phyloP scores from a whole-genome alignment of 2,888 invertebrate species.

The Gortyna flavago region DNA sequence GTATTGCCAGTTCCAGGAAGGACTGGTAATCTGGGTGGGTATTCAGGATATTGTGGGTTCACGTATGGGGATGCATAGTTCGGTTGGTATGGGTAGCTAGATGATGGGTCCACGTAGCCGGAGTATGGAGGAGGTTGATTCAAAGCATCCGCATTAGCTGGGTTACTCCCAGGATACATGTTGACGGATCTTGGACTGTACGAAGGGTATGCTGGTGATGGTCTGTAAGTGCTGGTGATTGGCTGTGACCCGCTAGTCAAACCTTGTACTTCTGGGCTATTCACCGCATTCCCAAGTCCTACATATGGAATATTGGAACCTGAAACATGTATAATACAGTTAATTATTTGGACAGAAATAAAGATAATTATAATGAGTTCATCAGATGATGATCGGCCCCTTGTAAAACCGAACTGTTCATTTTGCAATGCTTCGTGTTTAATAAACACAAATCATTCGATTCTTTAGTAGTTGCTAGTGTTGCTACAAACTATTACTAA shows the following conservation, averaged over 20 bases:
- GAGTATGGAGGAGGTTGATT: slow-evolving; percentile 22
- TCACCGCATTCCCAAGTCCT: slow-evolving; percentile 4
- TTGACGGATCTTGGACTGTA: slow-evolving; percentile 40
- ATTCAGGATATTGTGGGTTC: slow-evolving; percentile 42
- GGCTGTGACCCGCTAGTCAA: slow-evolving; percentile 10
- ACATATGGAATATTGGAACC: slow-evolving; percentile 21
- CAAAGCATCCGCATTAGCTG: slow-evolving; percentile 23
- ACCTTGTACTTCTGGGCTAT: slow-evolving; percentile 1
- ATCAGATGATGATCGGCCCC: no score
- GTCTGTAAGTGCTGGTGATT: slow-evolving; percentile 40
- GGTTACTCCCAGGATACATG: slow-evolving; percentile 37
- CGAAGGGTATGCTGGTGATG: slow-evolving; percentile 27
- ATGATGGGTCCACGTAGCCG: slow-evolving; percentile 23
- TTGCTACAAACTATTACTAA: no score
- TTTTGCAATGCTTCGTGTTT: no score
- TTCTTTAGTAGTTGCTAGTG: no score
- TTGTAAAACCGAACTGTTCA: no score
- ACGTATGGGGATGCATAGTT: slow-evolving; percentile 38
- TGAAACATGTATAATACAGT: slow-evolving; percentile 5
- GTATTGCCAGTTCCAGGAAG: slow-evolving; percentile 19
- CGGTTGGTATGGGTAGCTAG: slow-evolving; percentile 38
- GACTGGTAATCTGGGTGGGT: slow-evolving; percentile 24
- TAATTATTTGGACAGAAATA: neutral
- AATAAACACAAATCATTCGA: no score
- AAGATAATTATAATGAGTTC: no score